Evolutionary conservation across 2,888 invertebrate species (phyloP).

Genomic region (Synanthedon tipuliformis): DNA sequence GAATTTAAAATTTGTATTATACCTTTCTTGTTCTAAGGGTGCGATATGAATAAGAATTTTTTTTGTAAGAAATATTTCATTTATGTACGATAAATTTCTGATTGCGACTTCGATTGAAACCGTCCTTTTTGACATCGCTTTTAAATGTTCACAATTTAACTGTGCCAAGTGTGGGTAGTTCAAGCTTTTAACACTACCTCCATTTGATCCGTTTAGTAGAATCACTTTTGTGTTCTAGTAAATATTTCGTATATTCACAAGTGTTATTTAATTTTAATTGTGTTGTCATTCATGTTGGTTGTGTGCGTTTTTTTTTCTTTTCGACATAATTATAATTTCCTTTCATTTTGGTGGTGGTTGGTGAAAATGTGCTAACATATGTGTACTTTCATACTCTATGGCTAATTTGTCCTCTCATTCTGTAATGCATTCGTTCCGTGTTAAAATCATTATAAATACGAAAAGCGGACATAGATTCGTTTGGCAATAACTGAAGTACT

Average conservation of each 20-base stretch:
- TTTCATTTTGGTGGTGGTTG: conserved; percentile 64
- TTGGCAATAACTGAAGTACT: no score
- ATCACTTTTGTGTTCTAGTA: no score
- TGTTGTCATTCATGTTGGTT: not conserved
- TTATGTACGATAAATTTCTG: conserved; percentile 5
- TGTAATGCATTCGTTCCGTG: conserved; percentile 6
- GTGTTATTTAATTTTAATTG: not conserved
- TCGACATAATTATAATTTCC: conserved; percentile 1
- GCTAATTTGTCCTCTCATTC: conserved; percentile 59
- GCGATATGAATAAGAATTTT: no score
- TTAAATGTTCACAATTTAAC: conserved; percentile 4
- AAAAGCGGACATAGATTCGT: no score
- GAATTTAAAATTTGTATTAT: no score
- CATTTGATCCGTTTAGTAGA: not conserved
- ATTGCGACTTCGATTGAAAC: conserved; percentile 7
- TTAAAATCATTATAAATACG: no score
- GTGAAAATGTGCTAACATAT: conserved; percentile 69
- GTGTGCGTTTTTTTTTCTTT: conserved; percentile 11
- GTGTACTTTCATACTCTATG: conserved; percentile 62
- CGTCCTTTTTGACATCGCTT: conserved; percentile 12
- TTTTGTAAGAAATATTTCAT: no score
- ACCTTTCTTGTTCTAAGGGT: no score
- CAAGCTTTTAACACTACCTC: not conserved
- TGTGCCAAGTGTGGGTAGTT: conserved; percentile 2
- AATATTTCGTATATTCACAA: not conserved